These are phyloP conservation scores for Asbolus verrucosus DNA, from an alignment of 1,140 invertebrate species.

Conservation along the genomic window DNA sequence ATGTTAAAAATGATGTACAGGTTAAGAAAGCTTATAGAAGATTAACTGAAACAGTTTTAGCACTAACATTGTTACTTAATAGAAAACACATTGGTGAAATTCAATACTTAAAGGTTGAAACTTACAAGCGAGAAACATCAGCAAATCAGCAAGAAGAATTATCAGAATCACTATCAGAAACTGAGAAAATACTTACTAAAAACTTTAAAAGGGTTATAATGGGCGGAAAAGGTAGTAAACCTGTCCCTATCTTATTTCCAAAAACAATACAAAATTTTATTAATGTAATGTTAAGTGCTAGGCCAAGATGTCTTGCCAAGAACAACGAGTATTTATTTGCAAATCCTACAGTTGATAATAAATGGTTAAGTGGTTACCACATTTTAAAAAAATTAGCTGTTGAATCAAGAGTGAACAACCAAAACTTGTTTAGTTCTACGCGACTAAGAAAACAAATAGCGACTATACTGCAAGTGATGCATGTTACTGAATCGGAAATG, in stretches of 20 bases:
- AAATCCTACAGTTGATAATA: constrained; percentile 15
- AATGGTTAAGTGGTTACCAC: constrained; percentile 24
- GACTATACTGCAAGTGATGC: not conserved
- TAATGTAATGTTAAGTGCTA: not conserved
- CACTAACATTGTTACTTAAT: constrained; percentile 48
- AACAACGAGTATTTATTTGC: constrained; percentile 40
- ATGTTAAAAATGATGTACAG: constrained; percentile 24
- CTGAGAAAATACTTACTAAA: constrained; percentile 44
- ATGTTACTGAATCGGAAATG: constrained; percentile 1
- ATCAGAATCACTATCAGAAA: constrained; percentile 37
- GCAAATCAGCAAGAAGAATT: constrained; percentile 43
- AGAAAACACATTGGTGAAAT: constrained; percentile 49
- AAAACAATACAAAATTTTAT: constrained; percentile 45
- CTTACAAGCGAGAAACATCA: constrained; percentile 3
- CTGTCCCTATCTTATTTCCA: constrained; percentile 50
- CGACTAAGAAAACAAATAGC: constrained; percentile 9
- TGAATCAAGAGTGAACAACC: not conserved
- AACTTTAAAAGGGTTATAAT: constrained; percentile 50
- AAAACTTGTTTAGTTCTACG: not conserved
- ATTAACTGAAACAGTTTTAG: constrained; percentile 44
- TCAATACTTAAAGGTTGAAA: constrained; percentile 41
- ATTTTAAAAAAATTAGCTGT: not conserved
- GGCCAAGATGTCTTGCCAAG: constrained; percentile 3
- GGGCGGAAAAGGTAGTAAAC: constrained; percentile 47
- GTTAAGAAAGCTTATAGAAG: constrained; percentile 21